Conservation (phyloP, 2,113 vertebrate genomes). For the Ophthalmolycus amberensis region DNA sequence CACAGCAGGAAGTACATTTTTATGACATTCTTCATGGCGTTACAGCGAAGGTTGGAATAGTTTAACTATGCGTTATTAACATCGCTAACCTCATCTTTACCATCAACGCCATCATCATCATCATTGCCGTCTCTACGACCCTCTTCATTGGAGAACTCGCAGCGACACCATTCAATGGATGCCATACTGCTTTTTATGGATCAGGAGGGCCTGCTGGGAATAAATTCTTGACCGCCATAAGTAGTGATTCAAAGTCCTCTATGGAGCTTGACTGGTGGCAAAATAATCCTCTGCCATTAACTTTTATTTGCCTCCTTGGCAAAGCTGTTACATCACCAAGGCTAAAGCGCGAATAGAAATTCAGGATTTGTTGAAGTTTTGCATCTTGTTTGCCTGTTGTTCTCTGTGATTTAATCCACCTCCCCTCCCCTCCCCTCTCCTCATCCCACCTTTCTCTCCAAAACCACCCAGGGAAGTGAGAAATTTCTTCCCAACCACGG, state of each 20-base stretch:
- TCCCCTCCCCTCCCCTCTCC: conserved; percentile 57
- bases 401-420: conserved; percentile 68
- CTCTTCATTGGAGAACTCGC: conserved; percentile 7
- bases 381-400: conserved; percentile 72
- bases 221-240: conserved; percentile 59
- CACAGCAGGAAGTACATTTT: conserved; percentile 40
- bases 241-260: conserved; percentile 49
- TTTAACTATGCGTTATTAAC: conserved; percentile 45
- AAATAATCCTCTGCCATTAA: conserved; percentile 73
- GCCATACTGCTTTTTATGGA: conserved; percentile 53
- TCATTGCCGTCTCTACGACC: conserved; percentile 29
- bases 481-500: conserved; percentile 62
- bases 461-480: conserved; percentile 78
- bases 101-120: conserved; percentile 18
- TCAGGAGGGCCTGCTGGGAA: conserved; percentile 48
- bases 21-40: conserved; percentile 31
- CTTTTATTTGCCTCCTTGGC: conserved; percentile 65
- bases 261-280: conserved; percentile 53
- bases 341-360: conserved; percentile 57
- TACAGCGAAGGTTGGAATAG: conserved; percentile 14
- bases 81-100: conserved; percentile 40
- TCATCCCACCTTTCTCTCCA: conserved; percentile 65
- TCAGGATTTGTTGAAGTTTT: conserved; percentile 66
- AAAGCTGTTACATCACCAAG: conserved; percentile 63
- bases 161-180: conserved; percentile 17